Conservation (phyloP, 2,113 vertebrate genomes). For the Carlito syrichta region DNA sequence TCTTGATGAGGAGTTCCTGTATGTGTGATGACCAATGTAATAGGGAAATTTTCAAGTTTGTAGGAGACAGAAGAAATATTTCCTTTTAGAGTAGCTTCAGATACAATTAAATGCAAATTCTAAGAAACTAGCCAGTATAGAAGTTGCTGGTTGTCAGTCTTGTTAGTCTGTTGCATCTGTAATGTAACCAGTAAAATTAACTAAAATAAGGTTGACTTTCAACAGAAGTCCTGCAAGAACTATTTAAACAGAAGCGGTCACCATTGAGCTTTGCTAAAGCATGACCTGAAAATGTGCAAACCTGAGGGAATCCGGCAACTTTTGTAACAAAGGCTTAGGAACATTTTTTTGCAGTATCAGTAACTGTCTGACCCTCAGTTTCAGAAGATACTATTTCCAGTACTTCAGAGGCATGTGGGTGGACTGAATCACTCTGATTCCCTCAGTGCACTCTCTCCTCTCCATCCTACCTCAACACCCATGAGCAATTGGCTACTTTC, state of each 20-base stretch:
- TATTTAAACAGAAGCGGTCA: background rate
- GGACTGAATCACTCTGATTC: slow-evolving; percentile 11
- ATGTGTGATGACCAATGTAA: background rate
- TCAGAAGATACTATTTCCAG: slow-evolving; percentile 27
- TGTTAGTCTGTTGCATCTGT: background rate
- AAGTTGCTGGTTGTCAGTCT: background rate
- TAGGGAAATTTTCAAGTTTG: background rate
- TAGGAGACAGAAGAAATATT: background rate
- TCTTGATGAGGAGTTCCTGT: background rate
- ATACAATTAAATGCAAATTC: background rate
- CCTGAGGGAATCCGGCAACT: background rate
- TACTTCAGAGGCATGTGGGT: background rate
- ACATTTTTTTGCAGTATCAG: background rate
- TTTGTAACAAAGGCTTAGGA: background rate
- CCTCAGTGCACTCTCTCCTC: background rate
- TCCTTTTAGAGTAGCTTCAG: background rate
- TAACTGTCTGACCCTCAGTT: slow-evolving; percentile 31
- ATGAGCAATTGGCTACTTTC: background rate
- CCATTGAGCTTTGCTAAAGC: background rate
- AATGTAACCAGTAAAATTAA: background rate
- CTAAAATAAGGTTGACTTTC: background rate
- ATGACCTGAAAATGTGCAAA: background rate
- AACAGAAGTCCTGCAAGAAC: background rate
- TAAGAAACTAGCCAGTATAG: background rate
- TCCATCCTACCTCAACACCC: background rate